Conservation (phyloP, 2,113 vertebrate genomes). For the Octodon degus region DNA sequence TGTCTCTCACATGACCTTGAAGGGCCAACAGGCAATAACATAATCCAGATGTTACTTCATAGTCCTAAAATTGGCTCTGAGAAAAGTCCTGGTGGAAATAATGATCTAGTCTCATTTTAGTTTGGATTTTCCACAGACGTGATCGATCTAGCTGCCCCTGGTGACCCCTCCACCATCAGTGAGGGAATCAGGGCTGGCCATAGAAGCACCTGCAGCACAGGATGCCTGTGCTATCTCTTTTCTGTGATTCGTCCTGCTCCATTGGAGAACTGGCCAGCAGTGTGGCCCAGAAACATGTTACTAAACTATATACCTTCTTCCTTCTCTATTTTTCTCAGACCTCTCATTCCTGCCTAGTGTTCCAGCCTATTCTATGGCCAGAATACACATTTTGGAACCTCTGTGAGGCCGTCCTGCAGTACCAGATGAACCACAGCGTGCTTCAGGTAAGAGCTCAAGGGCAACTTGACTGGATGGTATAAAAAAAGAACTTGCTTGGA, state of each 20-base stretch:
- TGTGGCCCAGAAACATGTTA: neutral
- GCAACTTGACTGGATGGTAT: neutral
- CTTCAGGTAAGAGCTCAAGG: constrained; percentile 91
- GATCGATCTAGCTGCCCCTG: constrained; percentile 54
- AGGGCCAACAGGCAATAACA: constrained; percentile 62
- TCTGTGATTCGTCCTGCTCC: neutral
- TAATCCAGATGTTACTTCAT: constrained; percentile 74
- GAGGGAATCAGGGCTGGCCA: neutral
- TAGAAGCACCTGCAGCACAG: neutral
- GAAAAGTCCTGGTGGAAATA: constrained; percentile 59
- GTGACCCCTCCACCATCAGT: neutral
- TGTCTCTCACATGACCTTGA: constrained; percentile 60
- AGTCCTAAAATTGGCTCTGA: constrained; percentile 72
- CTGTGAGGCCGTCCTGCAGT: constrained; percentile 96
- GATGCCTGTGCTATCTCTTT: neutral
- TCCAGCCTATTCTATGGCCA: constrained; percentile 97
- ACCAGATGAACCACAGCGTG: constrained; percentile 93
- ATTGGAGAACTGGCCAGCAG: neutral
- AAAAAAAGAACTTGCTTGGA: neutral
- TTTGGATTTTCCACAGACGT: constrained; percentile 19
- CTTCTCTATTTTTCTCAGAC: constrained; percentile 88
- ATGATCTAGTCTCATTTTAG: constrained; percentile 20
- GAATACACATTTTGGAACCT: constrained; percentile 99
- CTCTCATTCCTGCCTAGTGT: constrained; percentile 96
- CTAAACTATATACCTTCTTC: constrained; percentile 60